Evolutionary conservation across 2,113 vertebrate genomes (phyloP).

Genomic region (Neotoma lepida): DNA sequence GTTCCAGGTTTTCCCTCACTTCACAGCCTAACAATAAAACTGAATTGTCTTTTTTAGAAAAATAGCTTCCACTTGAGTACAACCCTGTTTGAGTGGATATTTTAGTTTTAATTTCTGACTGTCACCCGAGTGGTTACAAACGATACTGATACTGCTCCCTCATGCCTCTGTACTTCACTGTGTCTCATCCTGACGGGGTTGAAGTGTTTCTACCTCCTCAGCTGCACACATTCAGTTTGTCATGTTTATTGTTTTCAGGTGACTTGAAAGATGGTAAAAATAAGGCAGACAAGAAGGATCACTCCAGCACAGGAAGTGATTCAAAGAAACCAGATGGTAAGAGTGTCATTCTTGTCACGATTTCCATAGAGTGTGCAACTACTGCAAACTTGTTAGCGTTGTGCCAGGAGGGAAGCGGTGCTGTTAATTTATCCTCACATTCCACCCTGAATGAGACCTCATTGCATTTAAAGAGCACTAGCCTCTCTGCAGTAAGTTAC

Average conservation of each 20-base stretch:
- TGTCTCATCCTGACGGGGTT: slow-evolving; percentile 45
- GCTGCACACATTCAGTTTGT: slow-evolving; percentile 69
- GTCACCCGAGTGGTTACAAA: background rate
- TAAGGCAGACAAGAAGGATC: slow-evolving; percentile 85
- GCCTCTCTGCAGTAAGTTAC: slow-evolving; percentile 41
- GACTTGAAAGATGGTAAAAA: slow-evolving; percentile 85
- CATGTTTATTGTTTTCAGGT: slow-evolving; percentile 83
- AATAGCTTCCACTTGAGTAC: background rate
- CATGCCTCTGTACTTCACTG: background rate
- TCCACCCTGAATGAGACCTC: slow-evolving; percentile 33
- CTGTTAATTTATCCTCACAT: slow-evolving; percentile 33
- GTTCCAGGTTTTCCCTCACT: background rate
- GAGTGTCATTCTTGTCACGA: slow-evolving; percentile 56
- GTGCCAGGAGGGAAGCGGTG: slow-evolving; percentile 1
- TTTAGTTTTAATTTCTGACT: slow-evolving; percentile 44
- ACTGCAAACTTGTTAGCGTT: slow-evolving; percentile 47
- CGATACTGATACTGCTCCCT: slow-evolving; percentile 25
- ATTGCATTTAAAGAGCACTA: slow-evolving; percentile 45
- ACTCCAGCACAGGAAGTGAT: slow-evolving; percentile 76
- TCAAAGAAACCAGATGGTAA: slow-evolving; percentile 88
- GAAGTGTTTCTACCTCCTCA: slow-evolving; percentile 55
- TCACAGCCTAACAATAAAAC: background rate
- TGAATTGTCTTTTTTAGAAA: background rate
- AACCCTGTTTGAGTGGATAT: background rate
- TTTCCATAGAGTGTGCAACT: slow-evolving; percentile 66